phyloP scores from a whole-genome alignment of 2,888 invertebrate genomes.

The Yponomeuta malinellus region DNA sequence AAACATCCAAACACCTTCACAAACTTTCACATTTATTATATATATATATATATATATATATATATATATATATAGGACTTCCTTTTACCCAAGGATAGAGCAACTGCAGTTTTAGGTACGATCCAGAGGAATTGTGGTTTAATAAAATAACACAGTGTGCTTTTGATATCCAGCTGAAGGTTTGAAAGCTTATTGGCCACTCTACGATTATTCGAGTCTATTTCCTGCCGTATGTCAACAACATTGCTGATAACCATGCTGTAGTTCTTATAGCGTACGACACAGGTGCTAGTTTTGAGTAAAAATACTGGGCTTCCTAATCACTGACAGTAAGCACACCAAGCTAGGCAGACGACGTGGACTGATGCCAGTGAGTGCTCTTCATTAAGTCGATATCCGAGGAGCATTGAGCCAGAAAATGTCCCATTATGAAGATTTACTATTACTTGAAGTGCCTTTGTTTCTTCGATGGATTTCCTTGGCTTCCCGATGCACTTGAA shows the following conservation, averaged over 20 bases:
- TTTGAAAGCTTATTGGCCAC: not conserved
- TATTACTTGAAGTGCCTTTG: constrained; percentile 23
- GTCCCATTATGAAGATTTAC: constrained; percentile 35
- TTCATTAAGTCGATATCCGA: constrained; percentile 55
- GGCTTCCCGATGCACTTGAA: constrained; percentile 6
- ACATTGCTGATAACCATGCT: not conserved
- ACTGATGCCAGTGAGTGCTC: constrained; percentile 43
- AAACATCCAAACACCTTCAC: too few relatives aligned
- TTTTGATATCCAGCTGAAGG: not conserved
- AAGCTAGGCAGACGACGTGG: constrained; percentile 26
- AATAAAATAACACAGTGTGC: not conserved
- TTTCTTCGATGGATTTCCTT: constrained; percentile 19
- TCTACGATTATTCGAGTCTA: not conserved
- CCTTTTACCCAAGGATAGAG: too few relatives aligned
- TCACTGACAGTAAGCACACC: not conserved
- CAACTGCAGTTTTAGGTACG: too few relatives aligned
- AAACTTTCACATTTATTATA: too few relatives aligned
- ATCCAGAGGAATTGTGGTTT: too few relatives aligned
- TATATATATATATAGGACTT: too few relatives aligned
- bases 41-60: too few relatives aligned
- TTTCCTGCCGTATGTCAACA: not conserved
- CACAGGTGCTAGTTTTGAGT: not conserved
- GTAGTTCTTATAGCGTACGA: not conserved
- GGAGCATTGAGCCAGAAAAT: constrained; percentile 28
- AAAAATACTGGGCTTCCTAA: not conserved